Base-by-base conservation (phyloP, 2,797 vertebrate genomes). In the Bovichtus variegatus region DNA sequence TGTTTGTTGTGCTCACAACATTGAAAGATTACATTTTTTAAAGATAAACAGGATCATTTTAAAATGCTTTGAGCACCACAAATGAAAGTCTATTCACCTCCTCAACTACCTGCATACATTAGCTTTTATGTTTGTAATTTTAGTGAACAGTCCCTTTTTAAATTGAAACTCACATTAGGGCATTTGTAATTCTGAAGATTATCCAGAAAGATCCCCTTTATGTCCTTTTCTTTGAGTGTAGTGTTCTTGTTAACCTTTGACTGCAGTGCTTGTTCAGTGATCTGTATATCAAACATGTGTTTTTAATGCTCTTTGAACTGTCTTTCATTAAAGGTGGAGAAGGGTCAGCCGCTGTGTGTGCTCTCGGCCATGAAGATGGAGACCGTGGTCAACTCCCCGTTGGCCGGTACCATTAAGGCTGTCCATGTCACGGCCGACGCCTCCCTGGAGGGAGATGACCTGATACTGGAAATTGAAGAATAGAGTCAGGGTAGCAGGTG, bases 311-410 rank as follows among this genome's bases (percentile, higher is more conserved):
- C 74, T 70, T 50, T 77, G 16, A 73, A 55, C 62, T 49, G 7
- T 66, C 27, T 43, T 36, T 84, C 29, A 25, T 9, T 1, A 68
- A 63, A 93, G 85, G 95, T 99, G 81, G 93, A 95, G 89, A 98
- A 98, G 86, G 97, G 97, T 21, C 96, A 97, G 81, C 96, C 97
- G 0, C 96, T 99, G n/a, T 98, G 97, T 19, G 97, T 99, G 41
- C 96, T 99, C 63, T 98, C 97, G 0, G 97, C 98, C 88, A 99
- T 99, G 98, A 99, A 99, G 92, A 99, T 98, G 97, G 98, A 99
- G 94, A 98, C 94, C 0, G 96, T 99, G 91, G 97, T 99, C 86
- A 98, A 97, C 70, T 97, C 97, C 0, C 97, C 98, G 0, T 0
- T 97, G 84, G 80, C 91, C 0, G 98, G 98, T 41, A 97, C 93